phyloP scores from a whole-genome alignment of 2,113 vertebrate species.

The Tapirus terrestris region DNA sequence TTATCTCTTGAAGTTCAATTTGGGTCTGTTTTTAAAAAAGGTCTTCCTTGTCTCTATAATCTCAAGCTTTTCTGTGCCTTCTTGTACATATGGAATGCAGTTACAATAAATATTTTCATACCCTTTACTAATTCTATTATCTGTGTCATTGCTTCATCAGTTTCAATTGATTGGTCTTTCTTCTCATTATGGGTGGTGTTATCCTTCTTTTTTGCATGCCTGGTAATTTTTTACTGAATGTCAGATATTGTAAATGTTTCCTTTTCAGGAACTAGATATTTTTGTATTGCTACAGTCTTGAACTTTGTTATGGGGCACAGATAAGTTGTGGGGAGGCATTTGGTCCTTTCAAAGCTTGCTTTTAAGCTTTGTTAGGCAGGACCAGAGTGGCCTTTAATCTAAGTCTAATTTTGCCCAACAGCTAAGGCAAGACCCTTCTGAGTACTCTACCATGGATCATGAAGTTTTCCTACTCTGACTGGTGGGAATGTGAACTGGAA shows the following conservation, averaged over 20 bases:
- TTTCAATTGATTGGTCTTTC: neutral
- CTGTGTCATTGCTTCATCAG: neutral
- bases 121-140: neutral
- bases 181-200: neutral
- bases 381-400: neutral
- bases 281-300: neutral
- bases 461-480: neutral
- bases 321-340: neutral
- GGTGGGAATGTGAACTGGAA: neutral
- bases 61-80: neutral
- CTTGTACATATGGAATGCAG: neutral
- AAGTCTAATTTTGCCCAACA: neutral
- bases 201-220: neutral
- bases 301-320: neutral
- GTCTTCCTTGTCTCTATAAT: neutral
- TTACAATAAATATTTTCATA: neutral
- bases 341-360: neutral
- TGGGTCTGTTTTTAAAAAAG: neutral
- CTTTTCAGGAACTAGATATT: neutral
- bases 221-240: neutral
- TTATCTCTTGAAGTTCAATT: neutral
- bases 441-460: neutral
- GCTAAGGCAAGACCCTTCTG: neutral
- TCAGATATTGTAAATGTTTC: neutral
- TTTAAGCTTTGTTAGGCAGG: neutral